These are phyloP conservation scores for Drosophila watanabei DNA, from an alignment of 1,140 invertebrate genomes.

Conservation along the genomic window DNA sequence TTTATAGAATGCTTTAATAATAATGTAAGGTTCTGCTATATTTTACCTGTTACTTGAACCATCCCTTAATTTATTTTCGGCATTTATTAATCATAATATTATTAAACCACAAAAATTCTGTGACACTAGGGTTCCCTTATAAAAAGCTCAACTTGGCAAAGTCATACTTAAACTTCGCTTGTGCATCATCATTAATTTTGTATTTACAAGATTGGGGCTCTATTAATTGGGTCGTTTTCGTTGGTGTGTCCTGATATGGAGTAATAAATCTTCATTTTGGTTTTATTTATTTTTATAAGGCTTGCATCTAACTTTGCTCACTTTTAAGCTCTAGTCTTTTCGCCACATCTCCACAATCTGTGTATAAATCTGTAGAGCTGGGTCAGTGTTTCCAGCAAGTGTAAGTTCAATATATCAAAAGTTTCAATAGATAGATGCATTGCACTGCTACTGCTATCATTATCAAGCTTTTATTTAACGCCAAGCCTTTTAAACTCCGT, in stretches of 20 bases:
- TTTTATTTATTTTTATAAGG: slow-evolving; percentile 8
- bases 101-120: neutral
- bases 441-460: slow-evolving; percentile 23
- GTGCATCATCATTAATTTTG: slow-evolving; percentile 37
- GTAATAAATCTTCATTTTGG: slow-evolving; percentile 47
- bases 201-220: slow-evolving; percentile 33
- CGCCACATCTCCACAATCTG: neutral
- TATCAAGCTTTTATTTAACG: slow-evolving; percentile 30
- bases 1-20: neutral
- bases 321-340: neutral
- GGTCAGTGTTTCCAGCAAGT: slow-evolving; percentile 8
- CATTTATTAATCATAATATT: neutral
- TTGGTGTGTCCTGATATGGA: slow-evolving; percentile 28
- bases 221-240: slow-evolving; percentile 41
- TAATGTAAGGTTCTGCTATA: neutral
- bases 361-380: slow-evolving; percentile 11
- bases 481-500: slow-evolving; percentile 37
- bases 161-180: slow-evolving; percentile 25
- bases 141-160: slow-evolving; percentile 11
- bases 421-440: slow-evolving; percentile 4
- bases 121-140: neutral
- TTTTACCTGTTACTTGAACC: neutral
- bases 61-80: neutral
- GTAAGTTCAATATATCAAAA: slow-evolving; percentile 13
- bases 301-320: slow-evolving; percentile 1